Evolutionary conservation across 2,888 invertebrate species (phyloP).

Genomic region (Empis livida): DNA sequence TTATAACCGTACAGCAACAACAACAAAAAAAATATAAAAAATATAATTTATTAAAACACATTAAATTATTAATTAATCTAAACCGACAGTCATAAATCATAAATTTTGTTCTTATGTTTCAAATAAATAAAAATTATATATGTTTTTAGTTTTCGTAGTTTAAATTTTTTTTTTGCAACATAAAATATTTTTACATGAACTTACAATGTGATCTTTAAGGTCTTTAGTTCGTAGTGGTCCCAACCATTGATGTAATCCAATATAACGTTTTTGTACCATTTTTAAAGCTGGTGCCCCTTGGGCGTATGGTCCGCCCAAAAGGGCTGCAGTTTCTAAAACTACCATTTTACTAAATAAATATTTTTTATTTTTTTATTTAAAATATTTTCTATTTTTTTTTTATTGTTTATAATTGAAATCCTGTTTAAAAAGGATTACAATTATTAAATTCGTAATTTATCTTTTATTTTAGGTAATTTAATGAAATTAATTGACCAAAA

Average conservation of each 20-base stretch:
- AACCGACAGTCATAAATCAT: too few species aligned
- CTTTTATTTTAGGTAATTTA: background rate
- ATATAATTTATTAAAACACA: too few species aligned
- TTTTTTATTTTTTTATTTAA: conserved; percentile 1
- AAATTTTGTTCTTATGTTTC: too few species aligned
- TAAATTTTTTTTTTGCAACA: too few species aligned
- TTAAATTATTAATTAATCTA: too few species aligned
- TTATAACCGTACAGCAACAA: too few species aligned
- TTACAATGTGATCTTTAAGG: conserved; percentile 66
- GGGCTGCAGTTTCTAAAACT: conserved; percentile 60
- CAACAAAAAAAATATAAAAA: too few species aligned
- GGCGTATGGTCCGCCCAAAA: conserved; percentile 65
- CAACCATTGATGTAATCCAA: conserved; percentile 82
- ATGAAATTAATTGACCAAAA: too few species aligned
- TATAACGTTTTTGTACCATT: conserved; percentile 81
- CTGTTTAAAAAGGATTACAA: background rate
- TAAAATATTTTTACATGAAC: conserved; percentile 19
- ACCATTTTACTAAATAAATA: conserved; percentile 40
- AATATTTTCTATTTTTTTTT: background rate
- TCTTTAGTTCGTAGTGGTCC: conserved; percentile 72
- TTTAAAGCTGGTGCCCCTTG: conserved; percentile 74
- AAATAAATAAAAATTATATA: too few species aligned
- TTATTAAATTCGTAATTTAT: background rate
- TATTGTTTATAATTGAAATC: background rate
- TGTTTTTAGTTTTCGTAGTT: too few species aligned